Conservation (phyloP, 1,140 invertebrate species). For the Elysia chlorotica region DNA sequence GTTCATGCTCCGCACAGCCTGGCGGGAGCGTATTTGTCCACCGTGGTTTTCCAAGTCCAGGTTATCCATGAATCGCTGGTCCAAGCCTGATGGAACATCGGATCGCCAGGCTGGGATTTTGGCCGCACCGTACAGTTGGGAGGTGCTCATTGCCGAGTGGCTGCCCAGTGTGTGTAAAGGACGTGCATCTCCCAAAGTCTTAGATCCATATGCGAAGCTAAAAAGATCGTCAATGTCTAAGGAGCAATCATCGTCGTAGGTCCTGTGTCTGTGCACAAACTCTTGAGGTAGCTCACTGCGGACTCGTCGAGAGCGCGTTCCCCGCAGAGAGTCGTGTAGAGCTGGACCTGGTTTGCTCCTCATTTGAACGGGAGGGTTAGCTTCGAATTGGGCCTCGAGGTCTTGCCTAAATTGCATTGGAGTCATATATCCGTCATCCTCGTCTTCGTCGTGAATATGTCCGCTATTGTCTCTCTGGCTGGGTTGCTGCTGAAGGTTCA, state of each 20-base stretch:
- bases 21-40: slow-evolving; percentile 1
- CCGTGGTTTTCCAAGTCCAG: slow-evolving; percentile 28
- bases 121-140: slow-evolving; percentile 28
- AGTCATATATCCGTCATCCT: slow-evolving; percentile 53
- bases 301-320: slow-evolving; percentile 23
- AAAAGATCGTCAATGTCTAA: slow-evolving; percentile 36
- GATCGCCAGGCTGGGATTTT: slow-evolving; percentile 17
- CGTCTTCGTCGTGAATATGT: slow-evolving; percentile 9
- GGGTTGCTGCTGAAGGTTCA: no score
- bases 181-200: background rate
- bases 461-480: no score
- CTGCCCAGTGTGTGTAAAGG: background rate
- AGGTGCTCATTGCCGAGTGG: slow-evolving; percentile 25
- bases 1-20: slow-evolving; percentile 28
- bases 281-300: slow-evolving; percentile 29
- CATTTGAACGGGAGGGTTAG: no score
- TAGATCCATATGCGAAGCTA: slow-evolving; percentile 26
- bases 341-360: no score
- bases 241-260: slow-evolving; percentile 16
- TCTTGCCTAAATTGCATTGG: slow-evolving; percentile 35
- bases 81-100: slow-evolving; percentile 7
- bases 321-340: slow-evolving; percentile 23
- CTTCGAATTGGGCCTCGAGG: no score
- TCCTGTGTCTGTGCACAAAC: background rate
- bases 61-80: slow-evolving; percentile 30